Conservation (phyloP, 2,113 vertebrate species). For the Oreocharis arfaki region DNA sequence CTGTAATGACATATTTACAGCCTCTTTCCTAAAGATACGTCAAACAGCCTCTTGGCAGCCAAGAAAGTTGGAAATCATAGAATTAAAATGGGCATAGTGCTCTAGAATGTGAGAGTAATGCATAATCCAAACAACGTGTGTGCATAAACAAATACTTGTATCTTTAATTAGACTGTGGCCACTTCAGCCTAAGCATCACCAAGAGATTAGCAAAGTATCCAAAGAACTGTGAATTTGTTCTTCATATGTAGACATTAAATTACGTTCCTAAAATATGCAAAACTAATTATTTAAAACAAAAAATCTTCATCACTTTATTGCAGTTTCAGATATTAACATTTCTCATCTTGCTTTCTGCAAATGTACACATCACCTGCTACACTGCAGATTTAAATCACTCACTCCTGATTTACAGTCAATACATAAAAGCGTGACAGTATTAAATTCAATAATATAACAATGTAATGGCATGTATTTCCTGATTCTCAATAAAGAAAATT, state of each 20-base stretch:
- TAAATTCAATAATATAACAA: neutral
- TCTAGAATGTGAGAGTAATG: neutral
- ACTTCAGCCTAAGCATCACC: neutral
- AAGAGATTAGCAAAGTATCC: neutral
- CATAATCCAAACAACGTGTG: neutral
- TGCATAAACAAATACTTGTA: neutral
- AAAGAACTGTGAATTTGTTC: neutral
- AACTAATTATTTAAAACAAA: neutral
- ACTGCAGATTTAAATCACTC: neutral
- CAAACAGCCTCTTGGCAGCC: neutral
- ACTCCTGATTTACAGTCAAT: neutral
- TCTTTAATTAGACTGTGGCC: neutral
- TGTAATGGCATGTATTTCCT: neutral
- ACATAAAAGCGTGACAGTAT: neutral
- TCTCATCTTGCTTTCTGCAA: neutral
- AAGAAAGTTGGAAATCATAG: neutral
- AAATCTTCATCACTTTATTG: neutral
- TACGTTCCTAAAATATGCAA: neutral
- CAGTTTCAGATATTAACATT: neutral
- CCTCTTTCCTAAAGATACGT: neutral
- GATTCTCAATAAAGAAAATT: neutral
- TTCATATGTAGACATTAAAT: neutral
- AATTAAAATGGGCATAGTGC: neutral
- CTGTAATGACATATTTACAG: slow-evolving; percentile 7
- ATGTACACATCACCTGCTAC: neutral